Evolutionary conservation across 1,140 invertebrate genomes (phyloP).

Genomic region (Babylonia areolata): DNA sequence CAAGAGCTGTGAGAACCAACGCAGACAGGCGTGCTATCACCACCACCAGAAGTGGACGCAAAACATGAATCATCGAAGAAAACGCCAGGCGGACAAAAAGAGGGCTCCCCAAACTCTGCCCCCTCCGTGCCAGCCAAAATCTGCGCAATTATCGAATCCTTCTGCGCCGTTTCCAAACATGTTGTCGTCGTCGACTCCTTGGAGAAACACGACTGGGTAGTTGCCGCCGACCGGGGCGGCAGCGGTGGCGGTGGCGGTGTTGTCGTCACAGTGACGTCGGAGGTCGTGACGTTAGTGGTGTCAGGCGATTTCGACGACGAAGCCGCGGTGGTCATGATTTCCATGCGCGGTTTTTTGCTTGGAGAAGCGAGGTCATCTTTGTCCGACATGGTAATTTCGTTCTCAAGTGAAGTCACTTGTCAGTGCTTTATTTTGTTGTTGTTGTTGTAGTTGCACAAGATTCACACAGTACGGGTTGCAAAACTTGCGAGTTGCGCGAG

Average conservation of each 20-base stretch:
- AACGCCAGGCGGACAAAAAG: not conserved
- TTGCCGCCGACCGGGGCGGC: not conserved
- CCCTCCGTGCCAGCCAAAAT: not conserved
- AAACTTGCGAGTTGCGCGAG: not conserved
- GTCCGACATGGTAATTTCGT: not conserved
- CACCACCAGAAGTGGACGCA: not conserved
- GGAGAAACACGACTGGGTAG: not conserved
- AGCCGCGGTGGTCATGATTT: not conserved
- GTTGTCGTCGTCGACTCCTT: not conserved
- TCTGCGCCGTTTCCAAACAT: not conserved
- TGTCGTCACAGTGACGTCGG: no score
- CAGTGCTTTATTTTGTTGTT: no score
- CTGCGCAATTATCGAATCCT: not conserved
- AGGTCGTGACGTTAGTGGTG: not conserved
- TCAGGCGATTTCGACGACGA: not conserved
- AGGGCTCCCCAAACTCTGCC: not conserved
- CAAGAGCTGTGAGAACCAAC: not conserved
- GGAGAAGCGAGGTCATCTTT: not conserved
- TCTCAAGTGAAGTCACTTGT: not conserved
- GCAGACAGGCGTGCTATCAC: not conserved
- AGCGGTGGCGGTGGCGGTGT: not conserved
- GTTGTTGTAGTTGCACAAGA: no score
- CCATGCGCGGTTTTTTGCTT: not conserved
- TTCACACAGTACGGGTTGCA: not conserved
- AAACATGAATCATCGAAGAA: not conserved